phyloP scores from a whole-genome alignment of 2,888 invertebrate species.

The Physocephala rufipes region DNA sequence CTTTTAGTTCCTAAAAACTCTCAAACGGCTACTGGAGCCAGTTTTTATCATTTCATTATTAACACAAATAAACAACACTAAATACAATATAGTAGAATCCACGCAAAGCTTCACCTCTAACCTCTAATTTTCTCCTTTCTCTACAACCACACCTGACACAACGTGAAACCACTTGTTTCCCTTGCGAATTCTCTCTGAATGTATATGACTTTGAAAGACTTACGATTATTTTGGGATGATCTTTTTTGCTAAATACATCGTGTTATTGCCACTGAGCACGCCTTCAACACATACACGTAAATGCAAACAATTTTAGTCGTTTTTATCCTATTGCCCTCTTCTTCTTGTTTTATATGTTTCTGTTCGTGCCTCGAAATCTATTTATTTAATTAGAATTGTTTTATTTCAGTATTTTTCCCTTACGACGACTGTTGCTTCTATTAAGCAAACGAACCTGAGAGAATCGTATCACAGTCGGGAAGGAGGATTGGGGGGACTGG shows the following conservation, averaged over 20 bases:
- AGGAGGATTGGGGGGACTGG: background rate
- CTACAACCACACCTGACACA: background rate
- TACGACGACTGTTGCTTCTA: background rate
- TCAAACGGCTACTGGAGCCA: too few species aligned
- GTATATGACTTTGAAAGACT: background rate
- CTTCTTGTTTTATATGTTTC: too few species aligned
- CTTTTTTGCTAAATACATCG: background rate
- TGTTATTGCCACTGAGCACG: constrained; percentile 16
- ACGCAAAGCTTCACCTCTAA: too few species aligned
- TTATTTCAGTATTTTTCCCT: constrained; percentile 8
- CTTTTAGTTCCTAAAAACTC: too few species aligned
- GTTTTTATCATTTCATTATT: too few species aligned
- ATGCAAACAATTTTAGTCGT: background rate
- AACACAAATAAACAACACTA: too few species aligned
- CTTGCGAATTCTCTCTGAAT: background rate
- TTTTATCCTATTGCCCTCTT: too few species aligned
- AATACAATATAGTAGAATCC: too few species aligned
- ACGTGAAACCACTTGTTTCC: background rate
- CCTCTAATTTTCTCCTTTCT: background rate
- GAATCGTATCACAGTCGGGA: background rate
- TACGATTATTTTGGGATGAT: background rate
- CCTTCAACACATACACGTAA: too few species aligned
- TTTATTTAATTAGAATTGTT: constrained; percentile 24
- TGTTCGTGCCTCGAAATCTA: constrained; percentile 7
- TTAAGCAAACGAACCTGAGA: background rate